Conservation (phyloP, 2,797 vertebrate genomes). For the Okamejei kenojei region DNA sequence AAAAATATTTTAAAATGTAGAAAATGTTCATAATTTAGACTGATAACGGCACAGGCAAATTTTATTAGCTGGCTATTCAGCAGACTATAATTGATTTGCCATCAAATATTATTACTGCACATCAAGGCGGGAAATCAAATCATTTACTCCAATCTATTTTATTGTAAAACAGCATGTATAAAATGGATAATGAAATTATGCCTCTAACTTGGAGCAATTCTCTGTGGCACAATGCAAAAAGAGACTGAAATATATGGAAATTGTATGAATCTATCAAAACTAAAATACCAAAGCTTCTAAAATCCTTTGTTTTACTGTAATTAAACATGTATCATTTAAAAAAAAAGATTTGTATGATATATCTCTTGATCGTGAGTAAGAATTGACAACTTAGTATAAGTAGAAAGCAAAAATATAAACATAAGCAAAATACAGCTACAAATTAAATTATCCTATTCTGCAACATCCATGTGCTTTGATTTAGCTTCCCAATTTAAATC, state of each 20-base stretch:
- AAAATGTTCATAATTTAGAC: not conserved
- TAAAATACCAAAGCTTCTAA: conserved; percentile 58
- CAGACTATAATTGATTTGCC: conserved; percentile 57
- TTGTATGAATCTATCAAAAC: conserved; percentile 90
- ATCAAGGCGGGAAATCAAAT: conserved; percentile 73
- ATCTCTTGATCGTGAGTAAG: not conserved
- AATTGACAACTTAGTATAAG: not conserved
- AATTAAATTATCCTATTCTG: not conserved
- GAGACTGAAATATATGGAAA: conserved; percentile 93
- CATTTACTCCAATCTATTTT: conserved; percentile 79
- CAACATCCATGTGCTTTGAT: conserved; percentile 50
- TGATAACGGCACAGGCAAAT: not conserved
- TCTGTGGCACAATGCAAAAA: conserved; percentile 81
- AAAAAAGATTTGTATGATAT: conserved; percentile 9
- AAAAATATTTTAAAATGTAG: not conserved
- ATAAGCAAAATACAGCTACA: not conserved
- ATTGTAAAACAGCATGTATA: conserved; percentile 76
- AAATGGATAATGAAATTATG: conserved; percentile 89
- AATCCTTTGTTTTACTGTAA: conserved; percentile 13
- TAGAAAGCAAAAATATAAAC: not conserved
- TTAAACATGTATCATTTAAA: not conserved
- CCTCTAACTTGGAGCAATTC: conserved; percentile 89
- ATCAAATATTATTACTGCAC: conserved; percentile 73
- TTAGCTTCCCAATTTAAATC: conserved; percentile 56
- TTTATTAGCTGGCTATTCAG: conserved; percentile 50